Evolutionary conservation across 2,113 vertebrate species (phyloP), one percentile per base, ranked within the genome.

Genomic region (Pedetes capensis): DNA sequence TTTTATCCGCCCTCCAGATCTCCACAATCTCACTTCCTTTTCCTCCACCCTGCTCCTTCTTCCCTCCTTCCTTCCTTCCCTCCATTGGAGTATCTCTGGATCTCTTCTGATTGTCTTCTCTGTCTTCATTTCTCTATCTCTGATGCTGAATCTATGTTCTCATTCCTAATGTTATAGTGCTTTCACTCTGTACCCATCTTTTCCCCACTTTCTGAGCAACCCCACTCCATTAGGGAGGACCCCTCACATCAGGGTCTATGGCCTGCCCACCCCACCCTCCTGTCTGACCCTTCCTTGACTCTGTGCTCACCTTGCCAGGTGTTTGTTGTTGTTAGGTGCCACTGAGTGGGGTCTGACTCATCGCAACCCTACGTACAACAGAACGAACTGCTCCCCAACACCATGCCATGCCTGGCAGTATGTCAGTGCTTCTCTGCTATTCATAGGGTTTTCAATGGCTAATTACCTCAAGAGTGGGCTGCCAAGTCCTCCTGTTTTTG

Each of bases 211-310:
- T 44, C 66, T 57, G n/a, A 3, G 1, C n/a, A 6, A 22, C 25
- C 37, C 10, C 27, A 5, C 2, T 32, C 32, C 39, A 6, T 55
- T 49, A 11, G 3, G 47, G 29, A 64, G 23, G 25, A 13, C 34
- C 25, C 22, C 5, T 7, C 34, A 27, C 44, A 12, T 9, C 1
- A 0, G 20, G 8, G 37, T 17, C 51, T 2, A 34, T 17, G 18
- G n/a, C 39, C 49, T 29, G 4, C 39, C 37, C 14, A 3, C 9
- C 13, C 2, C 1, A 0, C 4, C 53, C 22, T 10, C 2, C 6
- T 47, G 8, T n/a, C 51, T 49, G 63, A 69, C 47, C 7, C 8
- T 34, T 37, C 37, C 4, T 34, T 1, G 6, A 6, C 23, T 1
- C 18, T 4, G 4, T 0, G 1, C 42, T 37, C 20, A 16, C 47